Evolutionary conservation across 2,888 invertebrate genomes (phyloP).

Genomic region (Osedax frankpressi): DNA sequence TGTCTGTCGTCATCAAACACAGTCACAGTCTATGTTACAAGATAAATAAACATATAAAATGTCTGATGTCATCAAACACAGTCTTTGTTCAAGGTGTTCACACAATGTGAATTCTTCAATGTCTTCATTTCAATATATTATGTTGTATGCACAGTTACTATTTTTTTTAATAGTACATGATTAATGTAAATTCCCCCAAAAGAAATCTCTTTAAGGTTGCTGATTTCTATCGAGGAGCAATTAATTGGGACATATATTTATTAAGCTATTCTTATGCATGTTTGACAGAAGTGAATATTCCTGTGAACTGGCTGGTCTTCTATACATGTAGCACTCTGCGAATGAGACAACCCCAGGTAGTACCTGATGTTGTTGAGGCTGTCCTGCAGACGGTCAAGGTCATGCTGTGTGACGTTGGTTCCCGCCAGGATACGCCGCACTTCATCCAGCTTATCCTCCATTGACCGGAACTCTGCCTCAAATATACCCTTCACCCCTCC

Average conservation of each 20-base stretch:
- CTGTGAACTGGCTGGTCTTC: neutral
- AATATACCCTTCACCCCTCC: conserved; percentile 92
- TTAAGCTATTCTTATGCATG: neutral
- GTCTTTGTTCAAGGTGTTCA: neutral
- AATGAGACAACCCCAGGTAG: neutral
- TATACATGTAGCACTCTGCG: neutral
- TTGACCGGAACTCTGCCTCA: conserved; percentile 79
- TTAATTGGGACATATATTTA: neutral
- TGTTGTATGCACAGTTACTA: too few species aligned
- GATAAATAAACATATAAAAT: too few species aligned
- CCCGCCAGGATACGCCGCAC: conserved; percentile 68
- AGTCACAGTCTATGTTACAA: too few species aligned
- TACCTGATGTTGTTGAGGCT: conserved; percentile 49
- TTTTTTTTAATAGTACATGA: too few species aligned
- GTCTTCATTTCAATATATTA: too few species aligned
- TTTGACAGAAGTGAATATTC: neutral
- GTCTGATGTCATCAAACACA: too few species aligned
- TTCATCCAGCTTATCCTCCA: conserved; percentile 70
- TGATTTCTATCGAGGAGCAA: neutral
- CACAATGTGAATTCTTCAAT: neutral
- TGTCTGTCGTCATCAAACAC: too few species aligned
- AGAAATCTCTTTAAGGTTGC: neutral
- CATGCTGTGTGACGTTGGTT: conserved; percentile 55
- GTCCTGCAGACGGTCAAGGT: conserved; percentile 48
- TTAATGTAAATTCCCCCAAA: too few species aligned